A percentile compares a stretch with the other conserved stretches of the same genome.
Evolutionary conservation across 2,888 invertebrate genomes (phyloP).

Genomic region (Drosophila paracracens): DNA sequence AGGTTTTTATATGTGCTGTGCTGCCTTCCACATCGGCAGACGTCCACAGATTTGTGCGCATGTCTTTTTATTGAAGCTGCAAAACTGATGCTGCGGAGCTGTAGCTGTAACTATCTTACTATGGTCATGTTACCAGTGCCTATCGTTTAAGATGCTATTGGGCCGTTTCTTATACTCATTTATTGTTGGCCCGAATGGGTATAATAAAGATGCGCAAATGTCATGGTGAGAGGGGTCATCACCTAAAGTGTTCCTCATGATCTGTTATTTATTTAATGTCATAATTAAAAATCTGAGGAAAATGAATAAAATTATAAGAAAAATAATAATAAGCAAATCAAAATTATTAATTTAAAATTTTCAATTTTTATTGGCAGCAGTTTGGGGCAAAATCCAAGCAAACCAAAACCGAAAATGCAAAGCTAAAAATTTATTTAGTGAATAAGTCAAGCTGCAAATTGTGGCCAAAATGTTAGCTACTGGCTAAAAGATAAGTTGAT

Average conservation of each 20-base stretch:
- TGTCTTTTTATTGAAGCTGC: constrained; percentile 71
- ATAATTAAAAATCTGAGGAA: neutral
- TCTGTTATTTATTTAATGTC: neutral
- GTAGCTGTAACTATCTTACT: constrained; percentile 59
- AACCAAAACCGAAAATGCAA: neutral
- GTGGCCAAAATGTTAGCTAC: neutral
- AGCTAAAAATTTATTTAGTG: neutral
- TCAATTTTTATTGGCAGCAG: neutral
- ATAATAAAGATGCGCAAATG: constrained; percentile 6
- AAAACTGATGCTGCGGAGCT: constrained; percentile 41
- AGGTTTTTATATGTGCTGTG: constrained; percentile 68
- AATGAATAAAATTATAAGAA: no score
- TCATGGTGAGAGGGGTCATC: neutral
- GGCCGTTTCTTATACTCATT: constrained; percentile 31
- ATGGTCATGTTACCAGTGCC: constrained; percentile 72
- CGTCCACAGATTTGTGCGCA: constrained; percentile 75
- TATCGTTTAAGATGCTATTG: constrained; percentile 78
- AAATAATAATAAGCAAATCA: neutral
- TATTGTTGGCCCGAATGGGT: neutral
- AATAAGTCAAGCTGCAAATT: neutral
- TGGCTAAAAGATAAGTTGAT: neutral
- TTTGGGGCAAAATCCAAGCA: neutral
- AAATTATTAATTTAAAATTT: neutral
- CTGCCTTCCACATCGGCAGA: constrained; percentile 42
- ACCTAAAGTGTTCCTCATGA: neutral